Base-by-base conservation (phyloP, 2,888 invertebrate genomes). In the Pyrocoelia pectoralis region DNA sequence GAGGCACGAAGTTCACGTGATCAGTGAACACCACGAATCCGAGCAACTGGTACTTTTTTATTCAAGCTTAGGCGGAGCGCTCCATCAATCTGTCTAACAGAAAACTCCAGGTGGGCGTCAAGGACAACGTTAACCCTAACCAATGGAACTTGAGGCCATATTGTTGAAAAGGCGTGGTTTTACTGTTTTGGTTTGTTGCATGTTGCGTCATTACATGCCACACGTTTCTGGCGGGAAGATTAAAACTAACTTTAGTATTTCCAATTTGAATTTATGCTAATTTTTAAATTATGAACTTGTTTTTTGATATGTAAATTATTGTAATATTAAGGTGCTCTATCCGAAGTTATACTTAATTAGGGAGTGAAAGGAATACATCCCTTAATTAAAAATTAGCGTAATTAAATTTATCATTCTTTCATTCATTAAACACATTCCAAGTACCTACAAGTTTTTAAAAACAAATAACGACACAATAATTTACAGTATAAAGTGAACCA, bases 71-170 rank as follows among this genome's bases (percentile, higher is more conserved):
- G 74, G 77, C 76, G 76, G 74, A 73, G 73, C 68, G 57, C 66
- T 68, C 70, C 74, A 75, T 78, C 80, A 79, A 79, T 80, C 79
- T 70, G 78, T 78, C 78, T 76, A 71, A 69, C 71, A 70, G 65
- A 70, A 67, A 74, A 70, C 75, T 76, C 78, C 79, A 77, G 78
- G 80, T 79, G 78, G 81, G 80, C 80, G 81, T 77, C 78, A 74
- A 75, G 75, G 75, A 68, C 75, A 72, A 71, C 65, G 65, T 69
- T 70, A 71, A 72, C 73, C 67, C 80, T 83, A 83, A 83, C 87
- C 87, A 88, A 87, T 87, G 85, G 83, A 81, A 81, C 79, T 73
- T 76, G 77, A 83, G 86, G 87, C 87, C 87, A 88, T 88, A 85
- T 87, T 88, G 87, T 85, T 83, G 83, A 81, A 76, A 78, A 83